Base-by-base conservation (phyloP, 2,113 vertebrate genomes). In the Sus scrofa region DNA sequence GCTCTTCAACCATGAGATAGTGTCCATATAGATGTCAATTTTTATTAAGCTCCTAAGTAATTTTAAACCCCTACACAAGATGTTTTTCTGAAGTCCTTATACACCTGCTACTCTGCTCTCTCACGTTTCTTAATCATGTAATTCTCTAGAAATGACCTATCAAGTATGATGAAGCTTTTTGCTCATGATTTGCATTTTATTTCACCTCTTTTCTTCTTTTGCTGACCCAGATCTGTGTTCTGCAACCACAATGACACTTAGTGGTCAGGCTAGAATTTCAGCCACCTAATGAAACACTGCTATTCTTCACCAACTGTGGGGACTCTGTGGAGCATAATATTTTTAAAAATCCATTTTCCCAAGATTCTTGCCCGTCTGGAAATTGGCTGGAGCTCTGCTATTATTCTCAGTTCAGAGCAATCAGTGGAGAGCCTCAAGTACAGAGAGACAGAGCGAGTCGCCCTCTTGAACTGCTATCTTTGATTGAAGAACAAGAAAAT, bases 351-450 rank as follows among this genome's bases (percentile, higher is more conserved):
- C 19, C 70, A 56, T 93, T 97, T 96, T 86, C 95, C 71, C 79
- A 52, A 82, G 94, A 91, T 94, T 85, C 95, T 93, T 30, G 87
- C 60, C 70, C 92, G 58, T 95, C 94, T 96, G 27, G 70, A 98
- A 98, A 96, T 92, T 70, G 96, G 90, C 97, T 98, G 96, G 91
- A 95, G 62, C 95, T 96, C 93, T 96, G 79, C 39, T 68, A 12
- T 97, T 97, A 97, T 91, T 96, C 91, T 96, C 13, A 12, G 95
- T 93, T 93, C 62, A 92, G 62, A 91, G 97, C 97, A 97, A 93
- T 83, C 68, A 85, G 68, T 20, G 7, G 65, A 90, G 68, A 83
- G 34, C 34, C 34, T 95, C 85, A 74, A 93, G 86, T 67, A 74
- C 62, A 89, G 77, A 89, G 73, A 96, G 71, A 71, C 60, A 16